Percentiles rank a stretch among this genome's conserved stretches.
Evolutionary conservation across 2,888 invertebrate species (phyloP).

Genomic region (Agriopis marginaria): DNA sequence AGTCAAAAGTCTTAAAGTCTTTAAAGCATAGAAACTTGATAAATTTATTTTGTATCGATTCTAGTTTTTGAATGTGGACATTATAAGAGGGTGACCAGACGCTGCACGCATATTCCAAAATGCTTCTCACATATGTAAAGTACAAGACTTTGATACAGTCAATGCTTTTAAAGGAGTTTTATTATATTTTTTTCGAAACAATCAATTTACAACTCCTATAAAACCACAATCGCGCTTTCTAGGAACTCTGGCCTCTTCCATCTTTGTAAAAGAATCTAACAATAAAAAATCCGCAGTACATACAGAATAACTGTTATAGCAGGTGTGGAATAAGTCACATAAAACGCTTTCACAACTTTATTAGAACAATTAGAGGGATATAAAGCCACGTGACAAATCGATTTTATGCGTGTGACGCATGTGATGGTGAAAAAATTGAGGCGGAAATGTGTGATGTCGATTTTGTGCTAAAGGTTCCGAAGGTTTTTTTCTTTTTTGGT

Average conservation of each 20-base stretch:
- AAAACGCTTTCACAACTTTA: constrained; percentile 48
- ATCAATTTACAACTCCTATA: constrained; percentile 19
- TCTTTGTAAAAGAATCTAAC: constrained; percentile 26
- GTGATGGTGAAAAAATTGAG: constrained; percentile 22
- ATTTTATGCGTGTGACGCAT: constrained; percentile 48
- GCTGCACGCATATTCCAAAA: too few relatives aligned
- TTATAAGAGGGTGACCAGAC: too few relatives aligned
- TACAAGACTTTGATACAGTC: too few relatives aligned
- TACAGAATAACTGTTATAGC: constrained; percentile 25
- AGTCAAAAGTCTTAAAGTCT: too few relatives aligned
- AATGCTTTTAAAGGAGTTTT: too few relatives aligned
- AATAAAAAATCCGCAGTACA: constrained; percentile 26
- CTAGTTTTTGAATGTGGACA: too few relatives aligned
- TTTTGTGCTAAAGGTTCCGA: neutral
- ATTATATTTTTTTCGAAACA: constrained; percentile 24
- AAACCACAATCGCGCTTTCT: constrained; percentile 29
- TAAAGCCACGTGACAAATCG: constrained; percentile 57
- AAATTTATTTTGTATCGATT: too few relatives aligned
- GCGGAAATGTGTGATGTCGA: neutral
- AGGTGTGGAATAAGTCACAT: constrained; percentile 42
- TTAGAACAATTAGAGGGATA: constrained; percentile 48
- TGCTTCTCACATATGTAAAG: too few relatives aligned
- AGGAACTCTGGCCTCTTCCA: constrained; percentile 20
- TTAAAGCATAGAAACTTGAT: too few relatives aligned
- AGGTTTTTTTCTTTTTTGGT: neutral